Percentiles rank a stretch among this genome's conserved stretches.
phyloP scores from a whole-genome alignment of 2,888 invertebrate genomes.

The Notodonta dromedarius region DNA sequence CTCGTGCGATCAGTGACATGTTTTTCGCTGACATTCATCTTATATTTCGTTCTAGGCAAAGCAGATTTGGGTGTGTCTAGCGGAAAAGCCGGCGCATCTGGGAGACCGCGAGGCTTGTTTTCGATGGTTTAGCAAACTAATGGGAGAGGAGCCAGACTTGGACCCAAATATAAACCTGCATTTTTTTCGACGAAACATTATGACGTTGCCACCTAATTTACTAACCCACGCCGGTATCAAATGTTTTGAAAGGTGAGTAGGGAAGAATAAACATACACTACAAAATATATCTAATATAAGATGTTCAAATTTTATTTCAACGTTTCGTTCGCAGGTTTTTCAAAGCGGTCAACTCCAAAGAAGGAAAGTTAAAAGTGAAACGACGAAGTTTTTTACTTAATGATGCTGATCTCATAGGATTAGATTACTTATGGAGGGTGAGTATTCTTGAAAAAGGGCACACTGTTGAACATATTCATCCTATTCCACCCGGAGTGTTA shows the following conservation, averaged over 20 bases:
- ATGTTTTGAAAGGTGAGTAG: conserved; percentile 87
- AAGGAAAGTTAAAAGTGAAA: conserved; percentile 95
- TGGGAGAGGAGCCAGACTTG: conserved; percentile 98
- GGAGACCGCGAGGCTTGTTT: conserved; percentile 98
- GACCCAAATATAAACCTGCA: conserved; percentile 98
- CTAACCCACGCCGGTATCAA: conserved; percentile 98
- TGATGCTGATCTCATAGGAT: conserved; percentile 97
- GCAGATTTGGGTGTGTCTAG: conserved; percentile 98
- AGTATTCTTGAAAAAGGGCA: conserved; percentile 46
- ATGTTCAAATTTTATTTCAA: background rate
- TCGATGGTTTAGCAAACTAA: conserved; percentile 98
- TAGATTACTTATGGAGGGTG: conserved; percentile 98
- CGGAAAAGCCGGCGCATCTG: conserved; percentile 95
- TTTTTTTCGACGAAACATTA: conserved; percentile 97
- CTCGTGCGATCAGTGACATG: background rate
- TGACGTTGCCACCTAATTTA: conserved; percentile 95
- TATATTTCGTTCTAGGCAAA: conserved; percentile 85
- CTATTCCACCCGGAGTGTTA: background rate
- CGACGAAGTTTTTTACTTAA: conserved; percentile 94
- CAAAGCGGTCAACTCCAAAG: conserved; percentile 97
- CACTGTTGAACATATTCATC: background rate
- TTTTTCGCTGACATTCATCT: background rate
- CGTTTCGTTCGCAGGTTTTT: conserved; percentile 87
- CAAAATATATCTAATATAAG: background rate
- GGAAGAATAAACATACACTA: background rate